Evolutionary conservation across 2,113 vertebrate genomes (phyloP).

Genomic region (Cynocephalus volans): DNA sequence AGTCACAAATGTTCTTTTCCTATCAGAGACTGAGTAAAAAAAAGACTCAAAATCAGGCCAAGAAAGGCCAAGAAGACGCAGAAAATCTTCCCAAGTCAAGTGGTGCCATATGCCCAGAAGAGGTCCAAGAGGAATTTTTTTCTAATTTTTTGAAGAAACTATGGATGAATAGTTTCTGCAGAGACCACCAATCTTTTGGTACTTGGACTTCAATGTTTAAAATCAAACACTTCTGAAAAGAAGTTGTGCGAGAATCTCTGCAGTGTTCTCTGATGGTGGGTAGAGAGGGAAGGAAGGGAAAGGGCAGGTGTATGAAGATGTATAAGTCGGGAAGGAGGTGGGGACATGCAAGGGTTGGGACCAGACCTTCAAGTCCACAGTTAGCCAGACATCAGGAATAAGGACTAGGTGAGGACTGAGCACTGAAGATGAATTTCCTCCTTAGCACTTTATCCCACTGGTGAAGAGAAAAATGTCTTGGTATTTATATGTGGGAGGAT

Average conservation of each 20-base stretch:
- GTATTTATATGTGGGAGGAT: not conserved
- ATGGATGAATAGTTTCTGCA: no score
- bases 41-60: not conserved
- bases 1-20: accelerated
- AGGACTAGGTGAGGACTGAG: not conserved
- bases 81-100: accelerated
- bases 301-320: no score
- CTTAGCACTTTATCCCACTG: not conserved
- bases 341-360: not conserved
- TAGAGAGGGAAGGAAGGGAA: not conserved
- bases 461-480: not conserved
- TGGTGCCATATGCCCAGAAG: accelerated
- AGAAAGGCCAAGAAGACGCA: accelerated
- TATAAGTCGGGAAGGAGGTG: not conserved
- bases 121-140: not conserved
- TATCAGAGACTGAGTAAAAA: accelerated
- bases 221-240: not conserved
- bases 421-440: not conserved
- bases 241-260: not conserved
- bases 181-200: no score
- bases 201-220: not conserved
- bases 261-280: not conserved
- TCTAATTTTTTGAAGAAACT: no score
- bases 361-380: not conserved
- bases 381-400: not conserved